A percentile compares a stretch with the other conserved stretches of the same genome.
Evolutionary conservation across 2,113 vertebrate species (phyloP).

Genomic region (Mustela nigripes): DNA sequence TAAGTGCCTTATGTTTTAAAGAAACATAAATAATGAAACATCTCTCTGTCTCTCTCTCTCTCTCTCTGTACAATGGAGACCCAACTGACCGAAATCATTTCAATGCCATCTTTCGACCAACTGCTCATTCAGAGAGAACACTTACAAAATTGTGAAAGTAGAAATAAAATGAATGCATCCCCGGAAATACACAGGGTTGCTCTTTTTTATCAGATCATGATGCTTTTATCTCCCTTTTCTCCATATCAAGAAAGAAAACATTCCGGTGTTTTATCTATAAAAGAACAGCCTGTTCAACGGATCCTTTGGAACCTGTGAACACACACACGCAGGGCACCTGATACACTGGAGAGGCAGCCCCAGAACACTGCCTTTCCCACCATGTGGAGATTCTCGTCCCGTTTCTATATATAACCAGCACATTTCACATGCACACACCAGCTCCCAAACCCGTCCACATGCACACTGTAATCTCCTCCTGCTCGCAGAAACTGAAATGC

Average conservation of each 20-base stretch:
- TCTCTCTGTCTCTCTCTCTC: neutral
- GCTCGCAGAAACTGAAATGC: slow-evolving; percentile 41
- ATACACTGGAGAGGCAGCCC: neutral
- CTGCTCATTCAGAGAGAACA: slow-evolving; percentile 33
- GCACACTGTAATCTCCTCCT: slow-evolving; percentile 30
- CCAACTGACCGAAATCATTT: slow-evolving; percentile 22
- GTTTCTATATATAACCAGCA: slow-evolving; percentile 61
- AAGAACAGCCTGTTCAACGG: neutral
- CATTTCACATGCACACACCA: slow-evolving; percentile 37
- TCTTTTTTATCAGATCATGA: neutral
- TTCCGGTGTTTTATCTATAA: neutral
- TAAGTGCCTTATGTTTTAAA: slow-evolving; percentile 77
- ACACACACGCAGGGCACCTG: neutral
- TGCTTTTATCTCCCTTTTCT: neutral
- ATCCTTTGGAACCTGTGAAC: neutral
- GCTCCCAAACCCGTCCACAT: slow-evolving; percentile 7
- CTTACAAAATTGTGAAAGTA: slow-evolving; percentile 37
- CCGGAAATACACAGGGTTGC: neutral
- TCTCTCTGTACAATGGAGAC: slow-evolving; percentile 1
- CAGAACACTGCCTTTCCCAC: slow-evolving; percentile 12
- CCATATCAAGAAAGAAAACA: neutral
- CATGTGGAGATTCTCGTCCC: slow-evolving; percentile 27
- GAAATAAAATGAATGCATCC: neutral
- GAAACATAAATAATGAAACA: slow-evolving; percentile 46
- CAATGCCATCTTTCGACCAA: slow-evolving; percentile 36